Conservation (phyloP, 2,113 vertebrate species). For the Gobiocypris rarus region DNA sequence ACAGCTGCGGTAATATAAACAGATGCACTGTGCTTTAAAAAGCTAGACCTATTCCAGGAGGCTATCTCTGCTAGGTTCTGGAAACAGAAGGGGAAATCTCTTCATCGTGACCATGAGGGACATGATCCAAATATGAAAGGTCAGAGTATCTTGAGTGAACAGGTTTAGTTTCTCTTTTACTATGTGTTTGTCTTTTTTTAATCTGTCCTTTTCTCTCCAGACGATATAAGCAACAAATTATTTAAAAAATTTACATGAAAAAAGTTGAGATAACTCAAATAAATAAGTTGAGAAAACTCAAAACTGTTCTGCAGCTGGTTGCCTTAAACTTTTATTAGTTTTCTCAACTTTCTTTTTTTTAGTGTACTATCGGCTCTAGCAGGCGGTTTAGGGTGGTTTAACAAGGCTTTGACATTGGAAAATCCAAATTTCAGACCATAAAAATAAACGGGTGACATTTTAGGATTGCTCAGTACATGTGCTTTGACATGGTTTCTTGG, state of each 20-base stretch:
- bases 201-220: constrained; percentile 2
- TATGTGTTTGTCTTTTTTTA: background rate
- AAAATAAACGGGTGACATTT: background rate
- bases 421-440: background rate
- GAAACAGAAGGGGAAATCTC: constrained; percentile 44
- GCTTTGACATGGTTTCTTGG: background rate
- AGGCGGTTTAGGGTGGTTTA: background rate
- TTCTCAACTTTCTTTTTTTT: too few relatives aligned
- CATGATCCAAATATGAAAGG: constrained; percentile 37
- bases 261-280: too few relatives aligned
- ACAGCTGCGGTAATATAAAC: constrained; percentile 56
- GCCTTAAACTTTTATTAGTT: too few relatives aligned
- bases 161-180: background rate
- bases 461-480: background rate
- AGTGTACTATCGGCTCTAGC: background rate
- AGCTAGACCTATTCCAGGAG: constrained; percentile 48
- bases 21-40: constrained; percentile 42
- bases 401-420: background rate
- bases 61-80: constrained; percentile 40
- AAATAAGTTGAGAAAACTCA: too few relatives aligned
- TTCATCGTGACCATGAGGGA: constrained; percentile 13
- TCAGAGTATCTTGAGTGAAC: constrained; percentile 19
- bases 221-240: too few relatives aligned
- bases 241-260: too few relatives aligned
- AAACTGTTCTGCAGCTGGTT: too few relatives aligned